Base-by-base conservation (phyloP, 2,888 invertebrate species). In the Cheilosia pagana region DNA sequence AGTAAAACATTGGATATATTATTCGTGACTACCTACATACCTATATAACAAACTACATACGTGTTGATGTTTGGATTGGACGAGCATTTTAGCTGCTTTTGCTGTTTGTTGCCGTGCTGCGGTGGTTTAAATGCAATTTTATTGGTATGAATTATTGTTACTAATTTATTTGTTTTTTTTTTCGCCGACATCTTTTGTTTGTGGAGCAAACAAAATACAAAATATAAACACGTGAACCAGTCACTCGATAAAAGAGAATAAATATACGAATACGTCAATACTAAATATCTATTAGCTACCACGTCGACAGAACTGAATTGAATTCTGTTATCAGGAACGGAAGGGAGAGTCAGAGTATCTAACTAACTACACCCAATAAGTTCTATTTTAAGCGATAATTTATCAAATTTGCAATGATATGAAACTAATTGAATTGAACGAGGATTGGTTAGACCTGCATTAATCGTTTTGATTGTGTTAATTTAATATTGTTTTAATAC, bases 271-370 rank as follows among this genome's bases (percentile, higher is more conserved):
- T 48, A 2, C 8, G 23, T 8, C 23, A 19, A 25, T 35, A 8
- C 2, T 12, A 21, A 72, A 53, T 12, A 35, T 12, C 12, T 35
- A 35, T 35, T 12, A 12, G 35, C 35, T 2, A 62, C 72, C 72
- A 72, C 72, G 72, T 72, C 72, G 60, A 43, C 72, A 72, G 41
- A 60, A 60, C 25, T 25, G 14, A 52, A 60, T 43, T 72, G 7
- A 52, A 52, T 31, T 72, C n/a, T 52, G 60, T 72, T 72, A 62
- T 72, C 72, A 50, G 28, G 8, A 62, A 19, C 25, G 35, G 16
- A 43, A 1, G 2, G 41, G n/a, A 25, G 7, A 19, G 31, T 39
- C 12, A 8, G 7, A n/a, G n/a, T n/a, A 8, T 12, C 35, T 12
- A 35, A 35, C 3, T 35, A 12, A 14, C 14, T 12, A 12, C 43